Evolutionary conservation across 2,888 invertebrate genomes (phyloP).

Genomic region (Nyleta sp.): DNA sequence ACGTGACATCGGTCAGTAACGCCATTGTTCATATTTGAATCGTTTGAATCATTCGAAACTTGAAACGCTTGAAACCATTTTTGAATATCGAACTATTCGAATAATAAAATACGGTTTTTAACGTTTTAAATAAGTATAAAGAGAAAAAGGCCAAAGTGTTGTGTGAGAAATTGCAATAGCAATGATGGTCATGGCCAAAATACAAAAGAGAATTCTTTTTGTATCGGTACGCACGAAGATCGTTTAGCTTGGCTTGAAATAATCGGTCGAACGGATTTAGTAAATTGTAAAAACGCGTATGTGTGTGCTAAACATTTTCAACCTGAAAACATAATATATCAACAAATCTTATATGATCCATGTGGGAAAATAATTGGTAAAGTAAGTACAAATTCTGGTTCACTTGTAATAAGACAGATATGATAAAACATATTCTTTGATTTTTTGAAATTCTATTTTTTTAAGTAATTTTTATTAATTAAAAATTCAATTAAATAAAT

Average conservation of each 20-base stretch:
- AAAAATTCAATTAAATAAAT: too few species aligned
- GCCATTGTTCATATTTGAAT: background rate
- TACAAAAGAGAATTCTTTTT: background rate
- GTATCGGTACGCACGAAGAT: background rate
- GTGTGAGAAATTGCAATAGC: background rate
- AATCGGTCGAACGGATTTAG: background rate
- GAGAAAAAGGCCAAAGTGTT: background rate
- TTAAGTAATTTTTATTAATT: too few species aligned
- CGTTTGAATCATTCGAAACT: background rate
- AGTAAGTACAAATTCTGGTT: conserved; percentile 3
- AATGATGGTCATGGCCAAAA: background rate
- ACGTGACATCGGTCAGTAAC: too few species aligned
- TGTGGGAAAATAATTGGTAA: background rate
- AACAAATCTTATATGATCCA: background rate
- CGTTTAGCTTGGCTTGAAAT: background rate
- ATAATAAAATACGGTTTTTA: too few species aligned
- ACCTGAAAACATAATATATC: background rate
- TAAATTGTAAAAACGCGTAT: conserved; percentile 6
- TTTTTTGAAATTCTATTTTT: too few species aligned
- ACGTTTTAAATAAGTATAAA: too few species aligned
- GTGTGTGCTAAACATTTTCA: background rate
- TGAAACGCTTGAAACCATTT: background rate
- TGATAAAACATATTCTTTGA: too few species aligned
- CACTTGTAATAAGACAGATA: too few species aligned
- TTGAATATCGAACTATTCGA: too few species aligned